A percentile compares a stretch with the other conserved stretches of the same genome.
phyloP scores from a whole-genome alignment of 2,888 invertebrate genomes.

The Acanthococcus lagerstroemiae region DNA sequence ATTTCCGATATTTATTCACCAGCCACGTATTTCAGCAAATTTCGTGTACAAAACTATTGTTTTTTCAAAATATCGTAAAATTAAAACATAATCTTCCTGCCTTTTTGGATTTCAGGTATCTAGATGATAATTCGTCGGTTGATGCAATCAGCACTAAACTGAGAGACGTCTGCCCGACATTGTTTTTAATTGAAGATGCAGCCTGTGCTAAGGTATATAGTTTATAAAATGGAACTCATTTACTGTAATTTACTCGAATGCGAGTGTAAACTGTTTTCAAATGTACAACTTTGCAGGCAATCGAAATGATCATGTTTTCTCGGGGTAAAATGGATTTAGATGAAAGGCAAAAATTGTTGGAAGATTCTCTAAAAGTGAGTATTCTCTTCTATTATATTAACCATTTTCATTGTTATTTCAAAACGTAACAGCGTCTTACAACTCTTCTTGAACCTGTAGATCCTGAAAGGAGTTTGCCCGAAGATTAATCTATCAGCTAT shows the following conservation, averaged over 20 bases:
- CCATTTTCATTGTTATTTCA: not conserved
- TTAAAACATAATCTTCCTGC: slow-evolving; percentile 4
- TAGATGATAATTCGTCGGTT: slow-evolving; percentile 90
- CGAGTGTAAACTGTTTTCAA: not conserved
- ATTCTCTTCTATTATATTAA: not conserved
- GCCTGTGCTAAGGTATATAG: slow-evolving; percentile 81
- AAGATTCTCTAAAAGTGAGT: slow-evolving; percentile 31
- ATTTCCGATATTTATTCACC: no score
- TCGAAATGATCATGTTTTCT: slow-evolving; percentile 76
- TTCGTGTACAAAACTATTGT: slow-evolving; percentile 2
- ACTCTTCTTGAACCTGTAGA: slow-evolving; percentile 42
- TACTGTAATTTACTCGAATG: not conserved
- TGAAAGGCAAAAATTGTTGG: slow-evolving; percentile 61
- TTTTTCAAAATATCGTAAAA: no score
- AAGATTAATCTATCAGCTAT: slow-evolving; percentile 74
- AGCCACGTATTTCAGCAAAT: no score
- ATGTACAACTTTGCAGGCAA: slow-evolving; percentile 58
- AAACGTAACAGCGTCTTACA: not conserved
- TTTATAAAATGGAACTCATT: no score
- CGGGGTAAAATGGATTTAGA: slow-evolving; percentile 60
- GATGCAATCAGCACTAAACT: slow-evolving; percentile 80
- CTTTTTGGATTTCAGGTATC: slow-evolving; percentile 50
- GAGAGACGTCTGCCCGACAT: slow-evolving; percentile 80
- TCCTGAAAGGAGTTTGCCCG: slow-evolving; percentile 82
- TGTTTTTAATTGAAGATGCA: slow-evolving; percentile 91